A percentile compares a stretch with the other conserved stretches of the same genome.
Conservation (phyloP, 2,888 invertebrate species). For the Eristalis pertinax region DNA sequence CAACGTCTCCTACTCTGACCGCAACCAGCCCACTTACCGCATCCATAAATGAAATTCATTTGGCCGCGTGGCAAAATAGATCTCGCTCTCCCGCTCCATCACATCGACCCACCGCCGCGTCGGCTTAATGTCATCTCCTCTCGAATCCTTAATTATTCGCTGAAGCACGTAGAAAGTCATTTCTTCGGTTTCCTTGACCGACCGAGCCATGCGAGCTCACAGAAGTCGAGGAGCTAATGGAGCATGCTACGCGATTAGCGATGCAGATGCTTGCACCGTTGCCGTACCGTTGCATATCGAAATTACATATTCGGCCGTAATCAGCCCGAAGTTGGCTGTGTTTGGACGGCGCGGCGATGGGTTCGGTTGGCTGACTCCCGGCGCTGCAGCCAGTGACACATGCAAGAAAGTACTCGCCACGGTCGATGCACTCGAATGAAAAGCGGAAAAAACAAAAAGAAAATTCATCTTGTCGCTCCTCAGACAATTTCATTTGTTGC, state of each 20-base stretch:
- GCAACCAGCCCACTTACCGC: not conserved
- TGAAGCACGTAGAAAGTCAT: conserved; percentile 28
- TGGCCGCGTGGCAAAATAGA: not conserved
- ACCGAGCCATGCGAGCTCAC: not conserved
- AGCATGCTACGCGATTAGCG: conserved; percentile 43
- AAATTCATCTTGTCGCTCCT: conserved; percentile 37
- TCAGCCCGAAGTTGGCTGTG: conserved; percentile 35
- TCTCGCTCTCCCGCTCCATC: not conserved
- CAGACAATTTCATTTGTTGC: too few species aligned
- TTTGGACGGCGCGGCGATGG: not conserved
- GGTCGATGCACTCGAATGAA: conserved; percentile 66
- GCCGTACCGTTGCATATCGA: conserved; percentile 35
- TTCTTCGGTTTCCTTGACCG: conserved; percentile 15
- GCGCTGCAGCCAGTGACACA: conserved; percentile 50
- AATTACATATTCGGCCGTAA: conserved; percentile 40
- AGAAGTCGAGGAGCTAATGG: conserved; percentile 6
- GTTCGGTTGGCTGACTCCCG: conserved; percentile 36
- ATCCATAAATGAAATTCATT: conserved; percentile 23
- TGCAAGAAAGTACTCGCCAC: conserved; percentile 61
- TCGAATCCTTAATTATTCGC: conserved; percentile 41
- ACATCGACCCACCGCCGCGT: not conserved
- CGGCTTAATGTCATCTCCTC: conserved; percentile 21
- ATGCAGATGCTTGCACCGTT: conserved; percentile 2
- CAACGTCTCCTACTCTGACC: conserved; percentile 5
- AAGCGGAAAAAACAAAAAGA: conserved; percentile 49